phyloP scores from a whole-genome alignment of 2,888 invertebrate species.

The Iphiclides podalirius region DNA sequence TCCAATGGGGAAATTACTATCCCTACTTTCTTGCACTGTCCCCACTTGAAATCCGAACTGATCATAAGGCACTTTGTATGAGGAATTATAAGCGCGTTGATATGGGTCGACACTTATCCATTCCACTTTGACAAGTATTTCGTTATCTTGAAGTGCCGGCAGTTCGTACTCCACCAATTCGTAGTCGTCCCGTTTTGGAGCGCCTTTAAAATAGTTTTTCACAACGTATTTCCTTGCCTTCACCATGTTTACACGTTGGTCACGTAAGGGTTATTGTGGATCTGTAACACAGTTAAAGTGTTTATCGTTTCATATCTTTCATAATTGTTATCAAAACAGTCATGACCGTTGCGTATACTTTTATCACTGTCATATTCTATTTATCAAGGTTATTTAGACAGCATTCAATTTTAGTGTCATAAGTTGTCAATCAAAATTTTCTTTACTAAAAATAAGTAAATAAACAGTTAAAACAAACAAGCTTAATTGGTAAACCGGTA shows the following conservation, averaged over 20 bases:
- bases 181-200: slow-evolving; percentile 79
- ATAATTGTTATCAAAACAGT: too few species aligned
- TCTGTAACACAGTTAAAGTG: too few species aligned
- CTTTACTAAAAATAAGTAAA: too few species aligned
- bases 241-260: slow-evolving; percentile 63
- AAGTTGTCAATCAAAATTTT: too few species aligned
- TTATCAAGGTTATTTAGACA: too few species aligned
- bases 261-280: too few species aligned
- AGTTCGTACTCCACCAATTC: slow-evolving; percentile 80
- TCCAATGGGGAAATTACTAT: slow-evolving; percentile 79
- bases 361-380: too few species aligned
- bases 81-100: slow-evolving; percentile 27
- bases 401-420: too few species aligned
- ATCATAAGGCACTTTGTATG: slow-evolving; percentile 37
- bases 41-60: slow-evolving; percentile 43
- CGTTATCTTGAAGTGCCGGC: slow-evolving; percentile 78
- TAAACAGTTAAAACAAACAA: too few species aligned
- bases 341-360: too few species aligned
- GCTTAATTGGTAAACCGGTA: too few species aligned
- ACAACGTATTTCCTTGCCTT: slow-evolving; percentile 79
- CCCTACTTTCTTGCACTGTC: slow-evolving; percentile 79
- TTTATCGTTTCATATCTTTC: too few species aligned
- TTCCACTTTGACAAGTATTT: slow-evolving; percentile 43
- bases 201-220: slow-evolving; percentile 76
- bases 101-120: slow-evolving; percentile 52